phyloP scores from a whole-genome alignment of 1,140 invertebrate species.

The Bombus polaris region DNA sequence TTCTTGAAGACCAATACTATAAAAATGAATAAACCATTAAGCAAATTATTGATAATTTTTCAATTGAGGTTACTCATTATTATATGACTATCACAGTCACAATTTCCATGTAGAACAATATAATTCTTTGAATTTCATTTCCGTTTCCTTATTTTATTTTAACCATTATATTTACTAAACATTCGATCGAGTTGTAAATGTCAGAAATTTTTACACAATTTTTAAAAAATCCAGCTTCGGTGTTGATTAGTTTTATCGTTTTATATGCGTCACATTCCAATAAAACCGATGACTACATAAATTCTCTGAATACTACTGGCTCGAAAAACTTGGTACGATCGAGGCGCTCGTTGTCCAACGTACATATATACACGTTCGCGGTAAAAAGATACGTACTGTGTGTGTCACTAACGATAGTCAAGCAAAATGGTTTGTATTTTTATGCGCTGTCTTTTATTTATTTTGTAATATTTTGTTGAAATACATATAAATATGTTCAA shows the following conservation, averaged over 20 bases:
- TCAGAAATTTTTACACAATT: background rate
- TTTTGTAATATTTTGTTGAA: background rate
- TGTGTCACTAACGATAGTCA: background rate
- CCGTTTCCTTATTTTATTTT: background rate
- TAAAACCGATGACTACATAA: slow-evolving; percentile 11
- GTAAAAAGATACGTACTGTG: slow-evolving; percentile 1
- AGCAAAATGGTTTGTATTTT: slow-evolving; percentile 36
- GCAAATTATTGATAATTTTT: background rate
- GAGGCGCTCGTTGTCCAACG: background rate
- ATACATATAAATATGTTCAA: background rate
- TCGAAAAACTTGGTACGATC: slow-evolving; percentile 1
- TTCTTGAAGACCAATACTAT: background rate
- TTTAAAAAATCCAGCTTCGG: background rate
- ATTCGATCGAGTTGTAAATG: background rate
- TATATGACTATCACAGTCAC: background rate
- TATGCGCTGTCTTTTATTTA: background rate
- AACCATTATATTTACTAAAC: background rate
- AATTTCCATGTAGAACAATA: background rate
- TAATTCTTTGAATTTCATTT: background rate
- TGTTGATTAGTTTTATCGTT: background rate
- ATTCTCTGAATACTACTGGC: background rate
- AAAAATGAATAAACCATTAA: background rate
- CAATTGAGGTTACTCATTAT: background rate
- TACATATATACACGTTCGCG: background rate
- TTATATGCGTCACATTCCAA: background rate